Percentiles rank a stretch among this genome's conserved stretches.
These are phyloP conservation scores for Bos taurus DNA, from an alignment of 2,113 vertebrate genomes.

Conservation along the genomic window ARS-UCD2.0 NC_037332.1:117385501-117386000, in stretches of 20 bases:
- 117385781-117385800: not conserved
- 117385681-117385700: not conserved
- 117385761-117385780: accelerated
- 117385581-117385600: not conserved
- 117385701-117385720: not conserved
- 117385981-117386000: no score
- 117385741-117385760: accelerated
- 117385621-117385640: not conserved
- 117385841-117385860: not conserved
- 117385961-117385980: not conserved
- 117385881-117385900: not conserved
- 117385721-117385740: not conserved
- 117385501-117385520: not conserved
- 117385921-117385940: not conserved
- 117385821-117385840: not conserved
- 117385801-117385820: accelerated
- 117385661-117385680: not conserved
- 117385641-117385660: not conserved
- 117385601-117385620: not conserved
- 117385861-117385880: accelerated
- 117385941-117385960: accelerated
- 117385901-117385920: accelerated
- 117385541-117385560: not conserved
- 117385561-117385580: not conserved
- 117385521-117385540: not conserved